Percentiles rank a stretch among this genome's conserved stretches.
phyloP scores from a whole-genome alignment of 2,888 invertebrate genomes.

The Parnassius smintheus region DNA sequence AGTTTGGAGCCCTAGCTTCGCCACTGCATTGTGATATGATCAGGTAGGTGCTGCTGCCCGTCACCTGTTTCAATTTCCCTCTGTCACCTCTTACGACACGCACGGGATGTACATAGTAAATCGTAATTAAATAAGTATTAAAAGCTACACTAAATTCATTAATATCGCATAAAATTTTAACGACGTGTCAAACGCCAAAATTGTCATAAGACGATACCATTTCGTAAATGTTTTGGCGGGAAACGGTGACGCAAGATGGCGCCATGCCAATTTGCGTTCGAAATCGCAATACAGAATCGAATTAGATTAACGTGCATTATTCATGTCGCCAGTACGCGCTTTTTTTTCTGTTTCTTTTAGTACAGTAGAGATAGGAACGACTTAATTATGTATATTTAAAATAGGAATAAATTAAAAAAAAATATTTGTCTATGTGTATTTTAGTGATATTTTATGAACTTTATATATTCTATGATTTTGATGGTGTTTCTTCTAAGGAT shows the following conservation, averaged over 20 bases:
- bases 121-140: not conserved
- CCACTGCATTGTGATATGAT: no score
- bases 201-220: slow-evolving; percentile 17
- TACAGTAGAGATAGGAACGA: not conserved
- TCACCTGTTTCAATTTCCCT: no score
- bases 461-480: not conserved
- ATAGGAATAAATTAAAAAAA: no score
- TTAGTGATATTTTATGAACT: not conserved
- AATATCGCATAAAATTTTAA: slow-evolving; percentile 11
- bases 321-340: slow-evolving; percentile 4
- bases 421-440: not conserved
- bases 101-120: no score
- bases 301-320: slow-evolving; percentile 10
- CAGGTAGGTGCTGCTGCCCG: no score
- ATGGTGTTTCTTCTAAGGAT: no score
- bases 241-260: slow-evolving; percentile 17
- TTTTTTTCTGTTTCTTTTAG: not conserved
- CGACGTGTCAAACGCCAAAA: slow-evolving; percentile 21
- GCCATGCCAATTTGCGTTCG: slow-evolving; percentile 13
- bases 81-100: no score
- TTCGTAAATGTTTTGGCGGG: slow-evolving; percentile 19
- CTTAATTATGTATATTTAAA: not conserved
- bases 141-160: not conserved
- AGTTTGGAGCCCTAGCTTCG: no score
- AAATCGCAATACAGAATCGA: slow-evolving; percentile 11